Evolutionary conservation across 92 coral and sea anemone species (phyloP).

Genomic region (Scolanthus callimorphus): DNA sequence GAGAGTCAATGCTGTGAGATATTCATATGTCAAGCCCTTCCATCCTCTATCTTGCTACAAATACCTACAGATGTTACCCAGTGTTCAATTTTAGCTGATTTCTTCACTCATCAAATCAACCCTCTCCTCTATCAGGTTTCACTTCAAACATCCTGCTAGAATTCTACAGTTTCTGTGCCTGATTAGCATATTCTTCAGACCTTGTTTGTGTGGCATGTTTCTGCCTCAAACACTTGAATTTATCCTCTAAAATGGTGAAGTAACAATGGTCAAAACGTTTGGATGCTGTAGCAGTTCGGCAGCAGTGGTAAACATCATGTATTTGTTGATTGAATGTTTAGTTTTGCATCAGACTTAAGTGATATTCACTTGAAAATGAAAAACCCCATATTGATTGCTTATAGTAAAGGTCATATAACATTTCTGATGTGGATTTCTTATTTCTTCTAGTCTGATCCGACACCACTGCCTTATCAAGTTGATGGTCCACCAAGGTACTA

Average conservation of each 20-base stretch:
- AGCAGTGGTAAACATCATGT: constrained; percentile 27
- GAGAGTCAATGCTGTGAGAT: too few species aligned
- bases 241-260: constrained; percentile 19
- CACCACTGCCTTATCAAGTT: constrained; percentile 10
- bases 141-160: not conserved
- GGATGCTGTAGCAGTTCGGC: constrained; percentile 36
- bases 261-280: constrained; percentile 30
- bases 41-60: too few species aligned
- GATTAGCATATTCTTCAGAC: constrained; percentile 36
- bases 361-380: not conserved
- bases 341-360: not conserved
- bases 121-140: not conserved
- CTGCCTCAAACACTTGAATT: not conserved
- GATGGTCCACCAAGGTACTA: constrained; percentile 24
- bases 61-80: not conserved
- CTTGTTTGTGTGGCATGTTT: not conserved
- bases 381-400: not conserved
- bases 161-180: not conserved
- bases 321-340: not conserved
- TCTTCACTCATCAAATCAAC: not conserved
- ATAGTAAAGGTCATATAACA: not conserved
- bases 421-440: not conserved
- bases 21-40: too few species aligned
- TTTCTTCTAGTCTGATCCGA: constrained; percentile 14
- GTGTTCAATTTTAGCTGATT: not conserved